Percentiles rank a stretch among this genome's conserved stretches.
phyloP scores from a whole-genome alignment of 2,797 vertebrate genomes.

The Coilia nasus region DNA sequence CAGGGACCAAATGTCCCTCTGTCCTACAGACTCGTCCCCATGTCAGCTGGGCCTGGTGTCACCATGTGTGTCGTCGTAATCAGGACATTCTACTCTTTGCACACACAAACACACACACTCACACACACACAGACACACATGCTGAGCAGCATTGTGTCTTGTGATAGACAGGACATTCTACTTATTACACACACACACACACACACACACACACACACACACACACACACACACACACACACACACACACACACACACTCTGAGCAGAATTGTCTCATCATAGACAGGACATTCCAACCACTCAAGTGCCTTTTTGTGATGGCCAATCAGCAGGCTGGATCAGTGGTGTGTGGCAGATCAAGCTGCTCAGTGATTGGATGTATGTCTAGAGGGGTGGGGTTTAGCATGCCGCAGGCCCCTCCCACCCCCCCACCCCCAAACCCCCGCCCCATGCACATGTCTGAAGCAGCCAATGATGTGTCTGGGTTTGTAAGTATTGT shows the following conservation, averaged over 20 bases:
- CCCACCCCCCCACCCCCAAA: slow-evolving; percentile 13
- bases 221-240: not conserved
- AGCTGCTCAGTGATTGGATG: slow-evolving; percentile 5
- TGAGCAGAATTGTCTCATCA: slow-evolving; percentile 27
- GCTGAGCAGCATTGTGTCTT: not conserved
- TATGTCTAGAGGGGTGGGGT: not conserved
- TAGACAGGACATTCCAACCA: not conserved
- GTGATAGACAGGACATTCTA: too few relatives aligned
- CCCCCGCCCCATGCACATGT: slow-evolving; percentile 45
- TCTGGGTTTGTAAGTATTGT: slow-evolving; percentile 49
- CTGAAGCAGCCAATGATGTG: slow-evolving; percentile 26
- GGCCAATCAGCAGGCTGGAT: slow-evolving; percentile 37
- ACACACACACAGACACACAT: slow-evolving; percentile 34
- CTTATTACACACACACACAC: slow-evolving; percentile 63
- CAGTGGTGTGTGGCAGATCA: not conserved
- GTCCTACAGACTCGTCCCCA: too few relatives aligned
- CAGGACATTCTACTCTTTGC: too few relatives aligned
- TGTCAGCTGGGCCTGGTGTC: too few relatives aligned
- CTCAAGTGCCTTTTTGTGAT: slow-evolving; percentile 26
- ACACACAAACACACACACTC: not conserved
- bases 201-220: slow-evolving; percentile 32
- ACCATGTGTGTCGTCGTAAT: too few relatives aligned
- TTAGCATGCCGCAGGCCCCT: not conserved
- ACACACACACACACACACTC: not conserved
- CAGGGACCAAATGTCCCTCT: too few relatives aligned